Conservation (phyloP, 2,797 vertebrate species). For the Antrozous pallidus region DNA sequence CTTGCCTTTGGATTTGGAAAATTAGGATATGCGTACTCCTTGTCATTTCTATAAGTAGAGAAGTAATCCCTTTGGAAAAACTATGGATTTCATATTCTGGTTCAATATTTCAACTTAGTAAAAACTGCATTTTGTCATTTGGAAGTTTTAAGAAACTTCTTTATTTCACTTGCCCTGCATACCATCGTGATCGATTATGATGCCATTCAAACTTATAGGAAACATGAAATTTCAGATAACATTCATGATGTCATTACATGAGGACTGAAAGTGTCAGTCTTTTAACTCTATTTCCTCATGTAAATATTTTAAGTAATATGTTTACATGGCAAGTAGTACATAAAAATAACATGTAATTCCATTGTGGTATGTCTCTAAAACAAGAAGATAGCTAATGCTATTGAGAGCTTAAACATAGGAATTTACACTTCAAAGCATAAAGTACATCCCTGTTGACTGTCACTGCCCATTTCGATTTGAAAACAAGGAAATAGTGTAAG, state of each 20-base stretch:
- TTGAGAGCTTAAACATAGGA: not conserved
- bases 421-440: slow-evolving; percentile 52
- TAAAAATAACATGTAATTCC: slow-evolving; percentile 44
- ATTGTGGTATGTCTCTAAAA: slow-evolving; percentile 6
- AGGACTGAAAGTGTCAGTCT: not conserved
- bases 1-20: slow-evolving; percentile 38
- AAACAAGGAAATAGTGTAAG: slow-evolving; percentile 38
- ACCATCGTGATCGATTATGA: slow-evolving; percentile 25
- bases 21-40: not conserved
- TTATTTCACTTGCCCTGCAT: slow-evolving; percentile 19
- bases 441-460: slow-evolving; percentile 21
- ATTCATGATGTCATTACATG: not conserved
- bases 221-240: slow-evolving; percentile 32
- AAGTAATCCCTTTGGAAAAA: slow-evolving; percentile 15
- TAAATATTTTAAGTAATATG: slow-evolving; percentile 11
- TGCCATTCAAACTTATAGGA: slow-evolving; percentile 25
- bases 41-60: not conserved
- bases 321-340: not conserved
- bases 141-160: slow-evolving; percentile 41
- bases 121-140: not conserved
- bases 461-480: slow-evolving; percentile 53
- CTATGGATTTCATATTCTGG: slow-evolving; percentile 48
- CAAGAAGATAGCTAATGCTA: slow-evolving; percentile 19
- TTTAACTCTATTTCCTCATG: slow-evolving; percentile 57
- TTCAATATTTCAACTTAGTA: slow-evolving; percentile 33